Percentiles rank a stretch among this genome's conserved stretches.
Conservation (phyloP, 2,888 invertebrate genomes). For the Netelia virgata region DNA sequence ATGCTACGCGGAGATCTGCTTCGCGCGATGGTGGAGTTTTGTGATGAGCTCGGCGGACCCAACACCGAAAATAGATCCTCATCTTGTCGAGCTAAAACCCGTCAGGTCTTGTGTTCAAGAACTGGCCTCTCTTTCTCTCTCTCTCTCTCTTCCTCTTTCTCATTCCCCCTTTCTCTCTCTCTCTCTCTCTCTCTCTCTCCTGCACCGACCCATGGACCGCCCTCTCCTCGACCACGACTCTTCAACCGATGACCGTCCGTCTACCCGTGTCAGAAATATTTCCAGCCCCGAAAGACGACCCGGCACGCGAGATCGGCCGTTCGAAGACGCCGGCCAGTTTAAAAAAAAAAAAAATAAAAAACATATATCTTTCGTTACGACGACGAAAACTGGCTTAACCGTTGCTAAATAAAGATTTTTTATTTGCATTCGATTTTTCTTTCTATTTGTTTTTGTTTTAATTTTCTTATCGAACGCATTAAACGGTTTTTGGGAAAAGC, state of each 20-base stretch:
- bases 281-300: conserved; percentile 20
- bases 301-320: conserved; percentile 2
- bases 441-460: no score
- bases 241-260: conserved; percentile 25
- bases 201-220: conserved; percentile 6
- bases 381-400: not conserved
- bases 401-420: no score
- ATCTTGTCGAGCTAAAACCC: conserved; percentile 44
- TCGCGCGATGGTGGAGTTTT: conserved; percentile 12
- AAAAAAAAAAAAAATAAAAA: not conserved
- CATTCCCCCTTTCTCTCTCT: conserved; percentile 20
- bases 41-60: conserved; percentile 33
- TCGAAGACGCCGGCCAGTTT: no score
- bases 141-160: conserved; percentile 22
- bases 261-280: conserved; percentile 45
- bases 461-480: no score
- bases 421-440: no score
- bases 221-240: conserved; percentile 11
- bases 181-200: conserved; percentile 11
- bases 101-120: conserved; percentile 5
- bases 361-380: not conserved
- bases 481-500: not conserved
- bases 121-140: conserved; percentile 3
- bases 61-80: conserved; percentile 61
- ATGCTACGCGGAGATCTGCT: conserved; percentile 26